phyloP scores from a whole-genome alignment of 1,140 invertebrate species.

The Lethrus apterus region DNA sequence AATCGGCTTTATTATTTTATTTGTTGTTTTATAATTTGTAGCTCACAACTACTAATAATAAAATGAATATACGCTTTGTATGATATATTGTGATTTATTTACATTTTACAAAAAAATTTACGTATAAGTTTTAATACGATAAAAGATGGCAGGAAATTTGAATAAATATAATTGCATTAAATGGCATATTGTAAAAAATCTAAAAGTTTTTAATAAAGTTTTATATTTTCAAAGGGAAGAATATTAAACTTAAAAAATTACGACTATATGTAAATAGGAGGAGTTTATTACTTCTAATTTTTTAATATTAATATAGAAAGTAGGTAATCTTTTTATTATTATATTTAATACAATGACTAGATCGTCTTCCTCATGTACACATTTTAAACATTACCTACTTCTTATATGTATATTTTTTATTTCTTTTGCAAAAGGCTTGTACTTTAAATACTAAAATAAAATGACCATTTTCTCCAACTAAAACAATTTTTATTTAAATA shows the following conservation, averaged over 20 bases:
- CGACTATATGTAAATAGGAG: too few relatives aligned
- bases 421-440: not conserved
- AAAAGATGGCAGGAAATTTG: conserved; percentile 14
- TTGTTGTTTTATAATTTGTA: too few relatives aligned
- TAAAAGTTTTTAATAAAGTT: too few relatives aligned
- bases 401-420: conserved; percentile 2
- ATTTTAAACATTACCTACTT: too few relatives aligned
- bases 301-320: conserved; percentile 8
- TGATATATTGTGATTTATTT: conserved; percentile 15
- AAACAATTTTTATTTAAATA: conserved; percentile 33
- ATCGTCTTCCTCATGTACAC: not conserved
- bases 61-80: too few relatives aligned
- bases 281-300: conserved; percentile 4
- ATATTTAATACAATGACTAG: conserved; percentile 10
- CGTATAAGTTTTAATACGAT: conserved; percentile 13
- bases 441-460: not conserved
- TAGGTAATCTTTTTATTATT: conserved; percentile 1
- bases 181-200: conserved; percentile 10
- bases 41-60: too few relatives aligned
- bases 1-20: too few relatives aligned
- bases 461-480: not conserved
- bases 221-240: too few relatives aligned
- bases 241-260: too few relatives aligned
- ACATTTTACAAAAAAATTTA: conserved; percentile 16
- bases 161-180: conserved; percentile 10